Evolutionary conservation across 2,113 vertebrate genomes (phyloP).

Genomic region (Sardina pilchardus): DNA sequence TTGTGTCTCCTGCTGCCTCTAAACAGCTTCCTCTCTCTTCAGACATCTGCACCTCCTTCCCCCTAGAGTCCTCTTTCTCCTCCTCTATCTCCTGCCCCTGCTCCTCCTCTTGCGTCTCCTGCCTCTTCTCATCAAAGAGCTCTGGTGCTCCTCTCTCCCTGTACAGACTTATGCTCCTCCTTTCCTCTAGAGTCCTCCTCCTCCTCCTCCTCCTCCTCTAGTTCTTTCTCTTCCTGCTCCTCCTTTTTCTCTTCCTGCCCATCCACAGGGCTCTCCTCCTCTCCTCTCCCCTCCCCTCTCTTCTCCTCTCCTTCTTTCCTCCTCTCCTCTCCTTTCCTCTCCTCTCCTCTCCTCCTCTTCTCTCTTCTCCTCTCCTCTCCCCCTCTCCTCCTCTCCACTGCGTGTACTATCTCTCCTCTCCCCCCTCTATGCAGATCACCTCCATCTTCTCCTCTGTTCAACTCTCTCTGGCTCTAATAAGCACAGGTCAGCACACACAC

Average conservation of each 20-base stretch:
- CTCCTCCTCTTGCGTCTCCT: background rate
- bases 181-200: background rate
- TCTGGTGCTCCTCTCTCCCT: background rate
- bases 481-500: no score
- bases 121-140: background rate
- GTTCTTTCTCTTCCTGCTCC: background rate
- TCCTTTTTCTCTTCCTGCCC: no score
- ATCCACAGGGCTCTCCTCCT: constrained; percentile 47
- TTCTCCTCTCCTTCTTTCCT: background rate
- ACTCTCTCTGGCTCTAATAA: no score
- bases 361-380: constrained; percentile 39
- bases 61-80: background rate
- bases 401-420: no score
- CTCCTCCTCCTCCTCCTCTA: background rate
- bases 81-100: background rate
- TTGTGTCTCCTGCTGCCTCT: background rate
- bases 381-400: constrained; percentile 39
- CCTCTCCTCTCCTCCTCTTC: no score
- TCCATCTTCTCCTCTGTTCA: constrained; percentile 1
- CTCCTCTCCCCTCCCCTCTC: constrained; percentile 32
- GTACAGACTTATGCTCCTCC: background rate
- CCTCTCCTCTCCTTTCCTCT: no score
- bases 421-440: background rate
- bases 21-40: constrained; percentile 28
- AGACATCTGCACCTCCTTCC: constrained; percentile 42